Base-by-base conservation (phyloP, 2,888 invertebrate genomes). In the Melangyna quadrimaculata region DNA sequence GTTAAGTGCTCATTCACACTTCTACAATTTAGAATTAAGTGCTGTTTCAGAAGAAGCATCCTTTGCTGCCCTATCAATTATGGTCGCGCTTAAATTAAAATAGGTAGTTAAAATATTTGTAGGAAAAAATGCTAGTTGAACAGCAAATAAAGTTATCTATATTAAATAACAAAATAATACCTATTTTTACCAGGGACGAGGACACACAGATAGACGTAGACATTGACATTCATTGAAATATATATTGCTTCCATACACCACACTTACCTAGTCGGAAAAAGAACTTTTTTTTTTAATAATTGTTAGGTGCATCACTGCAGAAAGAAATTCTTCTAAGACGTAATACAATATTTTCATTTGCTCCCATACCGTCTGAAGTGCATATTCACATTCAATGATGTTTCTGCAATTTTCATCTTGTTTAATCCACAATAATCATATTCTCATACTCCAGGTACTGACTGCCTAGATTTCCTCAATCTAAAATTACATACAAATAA, bases 381-480 rank as follows among this genome's bases (percentile, higher is more conserved):
- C 19, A 67, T 79, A 29, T 51, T 45, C 19, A 67, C 73, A 29
- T 51, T 45, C 74, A 74, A 70, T 74, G 43, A 37, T 65, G 40
- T 65, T 70, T 45, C 37, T 77, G 24, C 77, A 63, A 73, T 55
- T 78, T 45, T 78, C 57, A 61, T 69, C 48, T 65, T 32, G 22
- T 24, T 67, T 70, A 70, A 78, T 70, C 63, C 57, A 59, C 35
- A 67, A 35, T 45, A 65, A 84, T 79, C 45, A 55, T n/a, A n/a
- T 71, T 75, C 74, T 74, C 59, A 51, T 82, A 63, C 69, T 53
- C 40, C 40, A 69, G 73, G 57, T 55, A 80, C 53, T 43, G 70
- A 74, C 48, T 55, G 75, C 57, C 27, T 27, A 61, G 71, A 84
- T 80, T 84, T 84, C 84, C 80, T 84, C 71, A 84, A 75, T 84